Conservation (phyloP, 2,888 invertebrate genomes). For the Melanotus villosus region DNA sequence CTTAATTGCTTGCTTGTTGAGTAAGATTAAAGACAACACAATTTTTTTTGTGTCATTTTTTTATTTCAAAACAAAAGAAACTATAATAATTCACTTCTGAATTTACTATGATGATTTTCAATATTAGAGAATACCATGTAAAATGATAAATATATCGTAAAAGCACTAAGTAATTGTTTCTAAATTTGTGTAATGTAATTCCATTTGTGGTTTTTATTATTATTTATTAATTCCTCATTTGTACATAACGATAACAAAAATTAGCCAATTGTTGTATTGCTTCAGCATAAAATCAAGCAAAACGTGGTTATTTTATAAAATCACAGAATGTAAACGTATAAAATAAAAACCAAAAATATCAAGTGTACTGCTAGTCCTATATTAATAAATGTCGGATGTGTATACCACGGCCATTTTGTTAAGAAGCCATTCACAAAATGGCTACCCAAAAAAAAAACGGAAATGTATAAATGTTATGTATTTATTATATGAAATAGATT, state of each 20-base stretch:
- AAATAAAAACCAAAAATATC: constrained; percentile 55
- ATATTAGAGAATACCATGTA: too few species aligned
- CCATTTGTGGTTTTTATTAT: not conserved
- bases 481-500: constrained; percentile 66
- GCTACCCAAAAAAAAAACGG: constrained; percentile 37
- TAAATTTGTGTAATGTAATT: not conserved
- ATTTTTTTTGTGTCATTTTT: too few species aligned
- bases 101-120: too few species aligned
- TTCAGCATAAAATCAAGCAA: constrained; percentile 41
- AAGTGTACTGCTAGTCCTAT: constrained; percentile 62
- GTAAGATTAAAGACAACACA: too few species aligned
- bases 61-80: too few species aligned
- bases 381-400: constrained; percentile 57
- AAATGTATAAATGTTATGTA: constrained; percentile 68
- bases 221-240: constrained; percentile 30
- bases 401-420: constrained; percentile 57
- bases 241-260: constrained; percentile 45
- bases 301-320: not conserved
- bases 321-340: not conserved
- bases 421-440: constrained; percentile 55
- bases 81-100: too few species aligned
- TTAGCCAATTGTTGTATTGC: constrained; percentile 56
- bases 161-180: too few species aligned
- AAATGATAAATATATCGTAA: too few species aligned
- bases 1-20: too few species aligned